Evolutionary conservation across 2,797 vertebrate species (phyloP), one percentile per base, ranked within the genome.

Genomic region (Nothura maculosa): DNA sequence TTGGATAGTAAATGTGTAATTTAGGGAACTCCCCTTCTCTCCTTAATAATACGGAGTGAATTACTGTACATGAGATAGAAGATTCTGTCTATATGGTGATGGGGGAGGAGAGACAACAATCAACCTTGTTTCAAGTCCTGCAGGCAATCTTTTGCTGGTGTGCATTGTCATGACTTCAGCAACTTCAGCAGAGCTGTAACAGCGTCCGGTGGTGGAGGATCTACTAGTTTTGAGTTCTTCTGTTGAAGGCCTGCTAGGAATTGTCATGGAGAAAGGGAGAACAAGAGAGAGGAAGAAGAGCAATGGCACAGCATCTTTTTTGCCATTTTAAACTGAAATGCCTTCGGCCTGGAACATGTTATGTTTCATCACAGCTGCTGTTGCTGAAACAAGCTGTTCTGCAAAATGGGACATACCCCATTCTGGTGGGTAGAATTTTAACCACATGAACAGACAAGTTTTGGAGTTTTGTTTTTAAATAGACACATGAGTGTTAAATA

Each of bases 201-300:
- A 87, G 62, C 58, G 82, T 72, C 47, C 69, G 81, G 6, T 45
- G 78, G 42, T 45, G 83, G 55, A 78, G 36, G 36, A 77, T 28
- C 45, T 62, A 13, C 42, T 80, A 32, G 34, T 75, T 94, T 87
- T 94, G 36, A 19, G 45, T 92, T 82, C 74, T 67, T 78, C 79
- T 92, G 16, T 69, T 90, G 86, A 87, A 89, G 50, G 69, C 34
- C 81, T 93, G 34, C 75, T 94, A 72, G 73, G 69, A 63, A 93
- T 85, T 90, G 81, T 73, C 54, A 0, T 0, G 38, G 63, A 60
- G 62, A 61, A 12, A 74, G 32, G 40, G 9, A 79, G 22, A 25
- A 22, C 47, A 52, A 55, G 52, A 74, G 32, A 63, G 12, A 52
- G 38, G 69, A 85, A 77, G 55, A 69, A 72, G 48, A 89, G 12